Conservation (phyloP, 2,888 invertebrate genomes). For the Ctena decussata region DNA sequence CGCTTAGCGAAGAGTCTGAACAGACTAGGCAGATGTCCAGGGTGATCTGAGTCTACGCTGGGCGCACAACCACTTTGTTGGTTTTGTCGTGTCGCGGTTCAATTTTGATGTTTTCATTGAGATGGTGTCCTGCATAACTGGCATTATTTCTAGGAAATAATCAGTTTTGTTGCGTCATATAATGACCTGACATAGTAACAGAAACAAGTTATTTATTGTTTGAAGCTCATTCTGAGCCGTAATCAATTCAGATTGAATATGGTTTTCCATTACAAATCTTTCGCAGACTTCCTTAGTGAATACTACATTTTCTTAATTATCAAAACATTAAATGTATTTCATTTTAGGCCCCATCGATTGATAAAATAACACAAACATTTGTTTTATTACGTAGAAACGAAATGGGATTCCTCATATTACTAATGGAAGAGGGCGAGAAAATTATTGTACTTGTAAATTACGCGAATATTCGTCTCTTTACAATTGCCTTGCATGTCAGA, state of each 20-base stretch:
- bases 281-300: background rate
- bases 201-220: background rate
- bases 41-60: too few species aligned
- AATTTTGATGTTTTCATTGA: too few species aligned
- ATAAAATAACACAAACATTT: background rate
- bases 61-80: too few species aligned
- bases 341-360: background rate
- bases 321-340: background rate
- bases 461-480: conserved; percentile 2
- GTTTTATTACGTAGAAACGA: background rate
- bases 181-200: too few species aligned
- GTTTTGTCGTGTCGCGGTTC: too few species aligned
- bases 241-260: background rate
- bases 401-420: conserved; percentile 4
- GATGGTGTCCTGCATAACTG: too few species aligned
- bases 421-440: background rate
- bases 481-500: background rate
- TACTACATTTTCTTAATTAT: background rate
- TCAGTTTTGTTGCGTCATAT: too few species aligned
- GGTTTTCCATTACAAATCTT: background rate
- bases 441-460: conserved; percentile 1
- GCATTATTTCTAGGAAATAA: too few species aligned
- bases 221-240: background rate
- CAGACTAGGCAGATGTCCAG: too few species aligned
- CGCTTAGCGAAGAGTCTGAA: too few species aligned